phyloP scores from a whole-genome alignment of 1,140 invertebrate genomes.

The Bombus cullumanus region DNA sequence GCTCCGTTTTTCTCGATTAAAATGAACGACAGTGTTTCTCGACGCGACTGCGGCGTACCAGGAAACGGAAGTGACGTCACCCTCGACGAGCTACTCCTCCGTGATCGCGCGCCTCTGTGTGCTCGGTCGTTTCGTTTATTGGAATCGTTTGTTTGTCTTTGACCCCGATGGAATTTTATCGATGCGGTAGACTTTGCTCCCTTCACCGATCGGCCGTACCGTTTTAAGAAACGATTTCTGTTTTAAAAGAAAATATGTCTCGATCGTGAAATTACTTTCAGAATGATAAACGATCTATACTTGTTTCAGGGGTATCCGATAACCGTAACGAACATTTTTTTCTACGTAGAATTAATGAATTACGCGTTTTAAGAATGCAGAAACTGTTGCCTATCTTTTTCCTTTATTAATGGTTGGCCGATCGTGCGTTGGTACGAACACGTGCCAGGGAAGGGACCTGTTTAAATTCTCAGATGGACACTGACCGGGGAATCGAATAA shows the following conservation, averaged over 20 bases:
- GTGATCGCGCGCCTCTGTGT: conserved; percentile 15
- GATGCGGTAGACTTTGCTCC: conserved; percentile 29
- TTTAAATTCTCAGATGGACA: conserved; percentile 36
- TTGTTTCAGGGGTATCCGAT: too few relatives aligned
- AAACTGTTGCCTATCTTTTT: background rate
- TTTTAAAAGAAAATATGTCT: conserved; percentile 11
- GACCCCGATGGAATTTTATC: conserved; percentile 46
- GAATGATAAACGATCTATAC: background rate
- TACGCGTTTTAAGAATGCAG: background rate
- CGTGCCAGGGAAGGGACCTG: background rate
- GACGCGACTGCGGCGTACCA: conserved; percentile 49
- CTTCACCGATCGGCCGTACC: background rate
- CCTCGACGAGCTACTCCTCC: conserved; percentile 12
- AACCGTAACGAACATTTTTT: too few relatives aligned
- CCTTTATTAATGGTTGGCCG: background rate
- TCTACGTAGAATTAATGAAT: too few relatives aligned
- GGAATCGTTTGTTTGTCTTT: conserved; percentile 67
- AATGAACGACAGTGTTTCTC: conserved; percentile 65
- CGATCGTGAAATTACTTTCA: background rate
- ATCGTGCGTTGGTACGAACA: background rate
- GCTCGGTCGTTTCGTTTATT: conserved; percentile 59
- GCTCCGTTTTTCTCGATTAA: conserved; percentile 66
- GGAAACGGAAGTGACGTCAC: conserved; percentile 77
- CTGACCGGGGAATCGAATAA: conserved; percentile 56
- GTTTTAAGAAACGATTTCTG: background rate